phyloP scores from a whole-genome alignment of 2,113 vertebrate species.

The Brachyistius frenatus region DNA sequence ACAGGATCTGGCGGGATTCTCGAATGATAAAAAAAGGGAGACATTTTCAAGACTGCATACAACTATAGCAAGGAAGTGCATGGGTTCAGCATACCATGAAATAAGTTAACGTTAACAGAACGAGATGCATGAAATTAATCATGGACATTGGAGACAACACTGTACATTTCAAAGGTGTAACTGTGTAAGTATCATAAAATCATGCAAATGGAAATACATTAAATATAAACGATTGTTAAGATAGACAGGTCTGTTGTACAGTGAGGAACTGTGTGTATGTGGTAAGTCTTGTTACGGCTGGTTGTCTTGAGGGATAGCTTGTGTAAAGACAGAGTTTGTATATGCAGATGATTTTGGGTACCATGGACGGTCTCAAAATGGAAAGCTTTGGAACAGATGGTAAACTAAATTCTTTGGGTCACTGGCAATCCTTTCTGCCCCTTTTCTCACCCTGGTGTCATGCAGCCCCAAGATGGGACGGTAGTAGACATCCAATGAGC shows the following conservation, averaged over 20 bases:
- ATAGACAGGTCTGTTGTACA: not conserved
- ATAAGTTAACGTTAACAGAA: slow-evolving; percentile 28
- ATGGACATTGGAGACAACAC: slow-evolving; percentile 12
- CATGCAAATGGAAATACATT: slow-evolving; percentile 18
- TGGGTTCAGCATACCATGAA: slow-evolving; percentile 37
- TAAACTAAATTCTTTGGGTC: slow-evolving; percentile 52
- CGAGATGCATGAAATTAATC: slow-evolving; percentile 38
- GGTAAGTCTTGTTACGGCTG: not conserved
- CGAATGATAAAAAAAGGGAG: slow-evolving; percentile 4
- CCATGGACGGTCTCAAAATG: not conserved
- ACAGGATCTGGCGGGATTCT: not conserved
- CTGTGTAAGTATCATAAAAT: slow-evolving; percentile 7
- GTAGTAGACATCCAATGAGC: slow-evolving; percentile 60
- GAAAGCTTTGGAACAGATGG: slow-evolving; percentile 62
- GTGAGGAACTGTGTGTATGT: not conserved
- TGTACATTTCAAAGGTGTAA: slow-evolving; percentile 18
- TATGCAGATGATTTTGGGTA: slow-evolving; percentile 15
- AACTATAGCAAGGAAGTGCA: slow-evolving; percentile 11
- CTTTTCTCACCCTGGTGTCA: slow-evolving; percentile 64
- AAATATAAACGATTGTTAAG: slow-evolving; percentile 9
- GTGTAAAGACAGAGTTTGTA: not conserved
- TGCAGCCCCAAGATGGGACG: slow-evolving; percentile 48
- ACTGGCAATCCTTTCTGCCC: slow-evolving; percentile 51
- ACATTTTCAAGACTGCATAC: slow-evolving; percentile 11
- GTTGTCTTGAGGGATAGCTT: not conserved